phyloP scores from a whole-genome alignment of 53 echinoderm and acorn worm genomes.

The Holothuria leucospilota region DNA sequence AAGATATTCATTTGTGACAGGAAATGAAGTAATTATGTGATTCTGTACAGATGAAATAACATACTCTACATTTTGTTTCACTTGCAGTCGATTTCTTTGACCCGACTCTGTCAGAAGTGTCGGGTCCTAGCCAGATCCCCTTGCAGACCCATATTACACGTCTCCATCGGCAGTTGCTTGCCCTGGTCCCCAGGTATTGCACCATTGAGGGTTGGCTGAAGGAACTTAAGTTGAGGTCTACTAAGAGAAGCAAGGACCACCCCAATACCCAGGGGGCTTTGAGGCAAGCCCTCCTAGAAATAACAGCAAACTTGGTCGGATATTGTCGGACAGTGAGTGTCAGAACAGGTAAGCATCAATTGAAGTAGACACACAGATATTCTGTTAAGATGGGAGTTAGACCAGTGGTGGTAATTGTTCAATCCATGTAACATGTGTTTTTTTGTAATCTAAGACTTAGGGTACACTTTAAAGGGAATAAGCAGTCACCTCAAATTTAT shows the following conservation, averaged over 20 bases:
- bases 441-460: too few species aligned
- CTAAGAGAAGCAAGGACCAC: constrained; percentile 43
- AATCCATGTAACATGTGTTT: too few species aligned
- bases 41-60: too few species aligned
- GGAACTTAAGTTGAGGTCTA: constrained; percentile 66
- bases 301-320: constrained; percentile 81
- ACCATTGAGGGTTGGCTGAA: constrained; percentile 83
- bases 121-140: constrained; percentile 69
- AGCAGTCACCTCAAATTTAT: too few species aligned
- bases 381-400: too few species aligned
- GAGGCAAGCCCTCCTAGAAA: constrained; percentile 72
- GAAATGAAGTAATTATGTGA: too few species aligned
- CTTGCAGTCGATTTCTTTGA: constrained; percentile 83
- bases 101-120: constrained; percentile 50
- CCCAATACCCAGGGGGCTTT: constrained; percentile 3
- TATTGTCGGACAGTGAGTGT: constrained; percentile 91
- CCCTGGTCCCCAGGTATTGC: constrained; percentile 87
- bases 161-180: constrained; percentile 92
- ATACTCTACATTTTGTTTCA: neutral
- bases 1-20: too few species aligned
- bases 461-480: too few species aligned
- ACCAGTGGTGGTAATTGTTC: too few species aligned
- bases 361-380: too few species aligned
- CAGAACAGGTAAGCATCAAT: constrained; percentile 51
- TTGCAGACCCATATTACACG: constrained; percentile 91